Percentiles rank a stretch among this genome's conserved stretches.
Evolutionary conservation across 2,113 vertebrate genomes (phyloP).

Genomic region (Eidolon helvum): DNA sequence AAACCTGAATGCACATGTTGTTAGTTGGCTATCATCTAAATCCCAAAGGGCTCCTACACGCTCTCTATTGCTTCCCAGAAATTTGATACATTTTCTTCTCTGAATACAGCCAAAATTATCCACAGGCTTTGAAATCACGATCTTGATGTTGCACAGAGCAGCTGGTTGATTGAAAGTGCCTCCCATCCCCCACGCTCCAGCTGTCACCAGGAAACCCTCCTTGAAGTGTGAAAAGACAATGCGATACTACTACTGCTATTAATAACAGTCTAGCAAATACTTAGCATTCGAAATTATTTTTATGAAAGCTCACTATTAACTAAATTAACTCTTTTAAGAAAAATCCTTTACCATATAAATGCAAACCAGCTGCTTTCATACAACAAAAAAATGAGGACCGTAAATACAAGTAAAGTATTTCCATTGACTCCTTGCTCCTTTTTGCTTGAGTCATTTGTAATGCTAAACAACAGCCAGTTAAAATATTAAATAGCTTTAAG

Average conservation of each 20-base stretch:
- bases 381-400: rapidly evolving
- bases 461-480: neutral
- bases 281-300: constrained; percentile 51
- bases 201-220: constrained; percentile 63
- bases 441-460: constrained; percentile 48
- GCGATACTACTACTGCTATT: neutral
- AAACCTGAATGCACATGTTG: neutral
- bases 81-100: constrained; percentile 30
- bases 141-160: constrained; percentile 51
- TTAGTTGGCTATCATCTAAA: neutral
- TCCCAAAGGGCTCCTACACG: neutral
- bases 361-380: neutral
- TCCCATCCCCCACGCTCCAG: constrained; percentile 54
- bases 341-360: neutral
- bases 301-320: constrained; percentile 54
- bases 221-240: neutral
- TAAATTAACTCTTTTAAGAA: neutral
- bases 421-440: neutral
- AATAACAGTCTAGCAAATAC: constrained; percentile 50
- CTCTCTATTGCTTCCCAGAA: constrained; percentile 37
- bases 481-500: constrained; percentile 54
- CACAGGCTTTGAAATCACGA: constrained; percentile 39
- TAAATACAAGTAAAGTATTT: neutral
- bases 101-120: constrained; percentile 57
- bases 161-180: constrained; percentile 55